A percentile compares a stretch with the other conserved stretches of the same genome.
Evolutionary conservation across 2,797 vertebrate genomes (phyloP).

Genomic region (Phoeniculus purpureus): DNA sequence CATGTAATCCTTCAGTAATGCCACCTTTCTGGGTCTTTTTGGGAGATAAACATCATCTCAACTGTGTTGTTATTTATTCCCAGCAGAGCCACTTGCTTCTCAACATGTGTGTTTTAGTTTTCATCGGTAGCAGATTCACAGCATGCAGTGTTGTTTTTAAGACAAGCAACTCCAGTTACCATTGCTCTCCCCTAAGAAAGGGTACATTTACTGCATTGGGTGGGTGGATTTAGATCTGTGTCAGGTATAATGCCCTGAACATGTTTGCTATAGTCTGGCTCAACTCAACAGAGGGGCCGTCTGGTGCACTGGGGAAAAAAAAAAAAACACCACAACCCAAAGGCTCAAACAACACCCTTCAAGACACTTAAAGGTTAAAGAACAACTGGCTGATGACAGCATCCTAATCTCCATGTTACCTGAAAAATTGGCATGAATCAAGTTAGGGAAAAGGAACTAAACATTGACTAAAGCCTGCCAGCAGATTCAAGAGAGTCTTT

Average conservation of each 20-base stretch:
- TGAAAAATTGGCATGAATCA: neutral
- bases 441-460: neutral
- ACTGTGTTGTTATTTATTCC: conserved; percentile 31
- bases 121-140: neutral
- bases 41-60: conserved; percentile 9
- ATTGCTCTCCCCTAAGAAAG: neutral
- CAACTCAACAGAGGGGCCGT: neutral
- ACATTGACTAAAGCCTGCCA: neutral
- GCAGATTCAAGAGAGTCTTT: neutral
- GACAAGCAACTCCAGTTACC: neutral
- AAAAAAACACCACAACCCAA: neutral
- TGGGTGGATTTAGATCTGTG: neutral
- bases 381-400: neutral
- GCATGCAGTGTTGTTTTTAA: neutral
- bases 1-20: neutral
- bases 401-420: neutral
- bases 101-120: conserved; percentile 28
- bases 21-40: neutral
- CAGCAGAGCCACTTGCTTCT: conserved; percentile 20
- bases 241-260: neutral
- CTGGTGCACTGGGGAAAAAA: neutral
- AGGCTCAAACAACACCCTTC: neutral
- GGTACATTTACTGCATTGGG: neutral
- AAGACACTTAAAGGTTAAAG: neutral
- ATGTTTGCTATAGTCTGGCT: neutral